A percentile compares a stretch with the other conserved stretches of the same genome.
Conservation (phyloP, 2,797 vertebrate genomes). For the Sebastes elongatus region DNA sequence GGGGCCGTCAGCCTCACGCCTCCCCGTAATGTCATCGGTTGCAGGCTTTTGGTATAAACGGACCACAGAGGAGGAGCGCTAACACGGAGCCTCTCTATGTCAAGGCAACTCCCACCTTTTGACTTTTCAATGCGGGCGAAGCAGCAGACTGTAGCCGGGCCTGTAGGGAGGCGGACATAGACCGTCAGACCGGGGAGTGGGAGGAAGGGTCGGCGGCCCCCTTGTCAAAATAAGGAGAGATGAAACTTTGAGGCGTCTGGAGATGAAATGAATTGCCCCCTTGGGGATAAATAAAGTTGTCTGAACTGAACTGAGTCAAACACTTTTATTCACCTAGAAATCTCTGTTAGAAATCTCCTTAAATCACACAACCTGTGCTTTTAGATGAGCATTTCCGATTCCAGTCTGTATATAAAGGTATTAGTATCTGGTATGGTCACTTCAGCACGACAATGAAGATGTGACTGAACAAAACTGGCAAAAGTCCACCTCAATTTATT, state of each 20-base stretch:
- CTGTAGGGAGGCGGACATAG: slow-evolving; percentile 22
- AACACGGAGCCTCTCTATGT: not conserved
- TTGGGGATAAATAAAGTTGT: too few relatives aligned
- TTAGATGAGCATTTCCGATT: not conserved
- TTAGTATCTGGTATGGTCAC: not conserved
- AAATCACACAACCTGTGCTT: not conserved
- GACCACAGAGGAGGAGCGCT: slow-evolving; percentile 5
- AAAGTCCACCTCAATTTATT: slow-evolving; percentile 7
- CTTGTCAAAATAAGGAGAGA: slow-evolving; percentile 35
- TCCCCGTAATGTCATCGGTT: slow-evolving; percentile 40
- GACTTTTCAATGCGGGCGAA: slow-evolving; percentile 25
- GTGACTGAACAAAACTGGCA: not conserved
- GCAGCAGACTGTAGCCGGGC: slow-evolving; percentile 19
- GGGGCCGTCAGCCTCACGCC: slow-evolving; percentile 14
- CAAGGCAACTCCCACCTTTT: slow-evolving; percentile 21
- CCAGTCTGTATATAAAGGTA: not conserved
- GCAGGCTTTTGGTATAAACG: slow-evolving; percentile 7
- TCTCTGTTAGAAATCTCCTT: not conserved
- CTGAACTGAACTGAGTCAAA: not conserved
- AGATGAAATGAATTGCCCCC: not conserved
- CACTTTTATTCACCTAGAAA: not conserved
- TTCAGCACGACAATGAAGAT: not conserved
- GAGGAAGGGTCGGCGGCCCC: slow-evolving; percentile 1
- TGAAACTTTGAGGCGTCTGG: not conserved
- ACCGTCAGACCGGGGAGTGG: slow-evolving; percentile 11